Conservation (phyloP, 2,797 vertebrate species). For the Rhincodon typus region DNA sequence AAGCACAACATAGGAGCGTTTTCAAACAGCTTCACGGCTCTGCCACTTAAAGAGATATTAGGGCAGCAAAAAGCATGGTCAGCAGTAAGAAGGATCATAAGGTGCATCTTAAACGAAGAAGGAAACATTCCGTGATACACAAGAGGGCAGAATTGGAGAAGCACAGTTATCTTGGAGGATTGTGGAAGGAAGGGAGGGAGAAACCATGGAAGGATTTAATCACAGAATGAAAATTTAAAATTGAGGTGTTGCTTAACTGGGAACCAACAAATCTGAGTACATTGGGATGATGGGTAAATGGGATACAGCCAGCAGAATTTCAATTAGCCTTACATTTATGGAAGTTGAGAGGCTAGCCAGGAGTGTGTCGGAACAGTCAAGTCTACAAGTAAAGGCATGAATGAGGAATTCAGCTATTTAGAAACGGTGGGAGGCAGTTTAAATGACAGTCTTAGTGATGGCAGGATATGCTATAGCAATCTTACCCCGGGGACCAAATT, state of each 20-base stretch:
- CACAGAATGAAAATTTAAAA: background rate
- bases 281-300: background rate
- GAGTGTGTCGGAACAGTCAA: background rate
- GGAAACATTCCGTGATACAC: background rate
- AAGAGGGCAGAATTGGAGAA: background rate
- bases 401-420: background rate
- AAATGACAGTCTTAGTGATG: too few relatives aligned
- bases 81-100: too few relatives aligned
- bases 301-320: background rate
- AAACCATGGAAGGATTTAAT: background rate
- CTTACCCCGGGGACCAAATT: background rate
- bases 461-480: background rate
- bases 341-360: background rate
- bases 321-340: background rate
- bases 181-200: too few relatives aligned
- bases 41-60: background rate
- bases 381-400: background rate
- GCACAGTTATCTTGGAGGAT: too few relatives aligned
- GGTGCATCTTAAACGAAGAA: background rate
- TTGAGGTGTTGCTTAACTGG: background rate
- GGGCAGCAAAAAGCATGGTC: too few relatives aligned
- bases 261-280: background rate
- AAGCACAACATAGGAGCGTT: background rate
- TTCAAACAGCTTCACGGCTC: background rate
- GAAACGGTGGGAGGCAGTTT: background rate